Evolutionary conservation across 2,797 vertebrate species (phyloP), one percentile per base, ranked within the genome.

Genomic region (Etheostoma nigrum): DNA sequence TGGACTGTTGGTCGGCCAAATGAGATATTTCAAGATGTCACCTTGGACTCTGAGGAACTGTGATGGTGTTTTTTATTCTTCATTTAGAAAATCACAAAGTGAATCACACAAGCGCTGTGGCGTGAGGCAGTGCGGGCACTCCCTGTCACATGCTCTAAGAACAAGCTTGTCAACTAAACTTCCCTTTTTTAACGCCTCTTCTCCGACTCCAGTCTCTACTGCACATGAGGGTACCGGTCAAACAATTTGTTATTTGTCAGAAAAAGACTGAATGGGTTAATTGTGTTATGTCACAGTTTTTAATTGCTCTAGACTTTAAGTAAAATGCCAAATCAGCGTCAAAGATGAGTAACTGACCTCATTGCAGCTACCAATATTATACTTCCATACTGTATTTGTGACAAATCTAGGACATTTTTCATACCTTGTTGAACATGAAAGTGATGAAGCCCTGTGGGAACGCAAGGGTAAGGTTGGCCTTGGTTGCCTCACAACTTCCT

Each of bases 401-500:
- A 25, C 7, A 72, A 40, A 58, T 48, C 5, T 4, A 19, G 9
- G 27, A 70, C 52, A 64, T 30, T 1, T 3, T 30, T 55, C 23
- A 58, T 89, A 95, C 95, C 92, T 91, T 94, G 57, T 67, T 72
- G 79, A 94, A 95, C 18, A 13, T 15, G 58, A 96, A 86, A 7
- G 21, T 67, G 48, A 96, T 87, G 6, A 0, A 1, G 9, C 93
- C 93, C 55, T 95, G 84, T 0, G 2, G 2, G 60, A 95, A 94
- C 1, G 0, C 0, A 0, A 96, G 55, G 0, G 4, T 72, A 0
- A 96, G 57, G 16, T 72, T 72, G 36, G 84, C 86, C 0, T 0
- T 44, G 9, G 42, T 72, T 0, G 51, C n/a, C 0, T 1, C 0
- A 79, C 94, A 95, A 0, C 0, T 0, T 44, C 95, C 95, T 0